Base-by-base conservation (phyloP, 2,888 invertebrate species). In the Ellobium chinense region DNA sequence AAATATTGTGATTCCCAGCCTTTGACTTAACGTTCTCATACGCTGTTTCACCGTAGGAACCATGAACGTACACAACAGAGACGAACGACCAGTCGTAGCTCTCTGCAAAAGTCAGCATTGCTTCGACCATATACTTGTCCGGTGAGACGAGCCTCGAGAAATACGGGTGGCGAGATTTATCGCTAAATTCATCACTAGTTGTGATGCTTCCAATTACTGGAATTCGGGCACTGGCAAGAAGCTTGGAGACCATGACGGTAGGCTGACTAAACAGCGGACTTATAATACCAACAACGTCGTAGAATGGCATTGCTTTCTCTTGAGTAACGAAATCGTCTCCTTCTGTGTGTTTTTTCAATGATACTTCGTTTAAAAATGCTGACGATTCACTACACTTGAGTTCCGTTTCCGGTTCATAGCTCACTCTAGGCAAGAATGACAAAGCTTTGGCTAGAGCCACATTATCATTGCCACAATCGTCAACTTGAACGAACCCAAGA, bases 1-100 rank as follows among this genome's bases (percentile, higher is more conserved):
- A 89, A 56, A 89, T 80, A 3, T 83, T 83, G 24, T 78, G 27
- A 0, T 76, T 31, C 5, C 76, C 36, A 1, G 86, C 85, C 12
- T 82, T 29, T 7, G 36, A 14, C 36, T 82, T 78, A 14, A 89
- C 73, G 12, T 70, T 62, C 24, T 84, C 81, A 54, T 84, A 83
- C 0, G 84, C 87, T 4, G 81, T 82, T 62, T 85, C 86, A 1
- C 89, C 89, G 68, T 87, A 90, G 63, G 85, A 84, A 9, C 96
- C 96, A 88, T 95, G 95, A 1, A 95, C 95, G 91, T 96, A 95
- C 77, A 96, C 95, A n/a, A 95, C 95, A 69, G 95, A 95, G 63
- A 96, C 95, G 91, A 96, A 96, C n/a, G 95, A 96, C 96, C 96
- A 96, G 91, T 95, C 95, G 68, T 88, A 87, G 69, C 84, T 81